Evolutionary conservation across 2,113 vertebrate genomes (phyloP).

Genomic region (Heliornis fulica): DNA sequence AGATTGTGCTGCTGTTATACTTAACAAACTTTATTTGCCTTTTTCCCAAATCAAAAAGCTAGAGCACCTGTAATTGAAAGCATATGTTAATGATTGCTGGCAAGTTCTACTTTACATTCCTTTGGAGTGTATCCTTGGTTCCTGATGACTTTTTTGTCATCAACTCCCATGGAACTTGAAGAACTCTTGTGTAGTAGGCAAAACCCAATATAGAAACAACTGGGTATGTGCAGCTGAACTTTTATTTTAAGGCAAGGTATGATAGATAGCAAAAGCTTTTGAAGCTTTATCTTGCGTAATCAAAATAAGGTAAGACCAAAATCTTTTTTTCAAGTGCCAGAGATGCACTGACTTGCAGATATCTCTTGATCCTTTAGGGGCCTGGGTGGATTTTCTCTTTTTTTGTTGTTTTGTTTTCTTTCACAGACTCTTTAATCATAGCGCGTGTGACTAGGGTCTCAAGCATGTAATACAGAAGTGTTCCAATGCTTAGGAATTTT

Average conservation of each 20-base stretch:
- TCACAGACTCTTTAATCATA: constrained; percentile 33
- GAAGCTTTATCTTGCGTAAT: constrained; percentile 26
- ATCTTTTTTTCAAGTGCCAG: not conserved
- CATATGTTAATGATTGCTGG: not conserved
- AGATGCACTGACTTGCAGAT: not conserved
- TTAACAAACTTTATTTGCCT: not conserved
- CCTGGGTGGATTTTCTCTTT: not conserved
- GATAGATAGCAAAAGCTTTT: not conserved
- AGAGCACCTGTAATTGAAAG: not conserved
- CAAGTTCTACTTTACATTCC: not conserved
- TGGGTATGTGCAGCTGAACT: not conserved
- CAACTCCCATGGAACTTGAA: not conserved
- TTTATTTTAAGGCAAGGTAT: not conserved
- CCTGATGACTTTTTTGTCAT: not conserved
- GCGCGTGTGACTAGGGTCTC: not conserved
- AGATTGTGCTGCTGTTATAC: not conserved
- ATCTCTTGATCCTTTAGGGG: not conserved
- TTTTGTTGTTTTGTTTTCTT: constrained; percentile 6
- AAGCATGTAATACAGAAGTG: not conserved
- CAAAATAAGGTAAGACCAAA: not conserved
- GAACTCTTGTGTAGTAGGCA: not conserved
- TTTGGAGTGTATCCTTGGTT: not conserved
- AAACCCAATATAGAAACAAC: not conserved
- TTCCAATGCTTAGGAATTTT: constrained; percentile 18
- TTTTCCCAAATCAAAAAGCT: not conserved